Base-by-base conservation (phyloP, 2,888 invertebrate species). In the Cantharis flavilabris region DNA sequence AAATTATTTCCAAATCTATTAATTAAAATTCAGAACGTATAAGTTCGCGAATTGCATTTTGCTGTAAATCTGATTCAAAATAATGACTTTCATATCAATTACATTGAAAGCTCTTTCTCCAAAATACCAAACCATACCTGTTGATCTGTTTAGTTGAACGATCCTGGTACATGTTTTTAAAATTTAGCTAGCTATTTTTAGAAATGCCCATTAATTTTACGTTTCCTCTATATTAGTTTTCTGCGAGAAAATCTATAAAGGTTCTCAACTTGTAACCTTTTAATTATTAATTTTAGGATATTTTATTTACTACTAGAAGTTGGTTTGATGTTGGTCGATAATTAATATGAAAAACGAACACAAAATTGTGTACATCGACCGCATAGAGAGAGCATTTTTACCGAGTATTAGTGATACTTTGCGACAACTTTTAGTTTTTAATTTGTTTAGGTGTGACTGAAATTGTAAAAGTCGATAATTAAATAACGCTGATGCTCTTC, bases 391-490 rank as follows among this genome's bases (percentile, higher is more conserved):
- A 33, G 14, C 63, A 63, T 63, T 63, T 63, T 63, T 18, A 9
- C 16, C 16, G 18, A 18, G 63, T 16, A 64, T 20, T 64, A 64
- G 49, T n/a, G 49, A n/a, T 49, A 49, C 70, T 30, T 33, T 16
- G 70, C 14, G 9, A 16, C 69, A 62, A 63, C 65, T 64, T 30
- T 75, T 70, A 67, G 30, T 71, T 73, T 73, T 77, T 73, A 76
- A 77, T 77, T 71, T 64, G 23, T 73, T 77, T 73, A 49, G 33
- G 62, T 73, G 76, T 74, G 62, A 69, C 70, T 62, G 64, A 49
- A 73, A 77, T 69, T 73, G 69, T 62, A 77, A 74, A 77, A 77
- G 73, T 71, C 71, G 23, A 71, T 76, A 76, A 76, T 70, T 30
- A 73, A 49, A 71, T 77, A 73, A 77, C 67, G 76, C 63, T 74